A percentile compares a stretch with the other conserved stretches of the same genome.
phyloP scores from a whole-genome alignment of 1,140 invertebrate species.

The Eupristina koningsbergeri region DNA sequence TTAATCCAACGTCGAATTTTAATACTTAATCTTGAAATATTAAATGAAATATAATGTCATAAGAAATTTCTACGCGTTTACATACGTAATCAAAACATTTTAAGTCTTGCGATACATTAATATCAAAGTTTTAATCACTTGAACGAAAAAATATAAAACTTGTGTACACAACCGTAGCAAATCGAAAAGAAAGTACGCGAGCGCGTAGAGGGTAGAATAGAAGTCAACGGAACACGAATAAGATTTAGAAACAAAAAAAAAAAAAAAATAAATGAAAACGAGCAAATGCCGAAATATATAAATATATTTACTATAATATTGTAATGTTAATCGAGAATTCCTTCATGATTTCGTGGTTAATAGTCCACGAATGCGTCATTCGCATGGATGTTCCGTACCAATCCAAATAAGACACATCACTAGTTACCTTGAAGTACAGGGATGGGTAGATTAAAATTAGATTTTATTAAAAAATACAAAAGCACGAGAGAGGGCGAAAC shows the following conservation, averaged over 20 bases:
- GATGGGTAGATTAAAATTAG: slow-evolving; percentile 16
- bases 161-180: slow-evolving; percentile 9
- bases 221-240: not conserved
- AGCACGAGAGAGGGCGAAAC: not conserved
- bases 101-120: slow-evolving; percentile 38
- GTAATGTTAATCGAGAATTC: slow-evolving; percentile 45
- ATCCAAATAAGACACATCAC: slow-evolving; percentile 42
- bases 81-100: slow-evolving; percentile 32
- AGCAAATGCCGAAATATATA: slow-evolving; percentile 22
- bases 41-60: slow-evolving; percentile 32
- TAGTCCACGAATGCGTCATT: slow-evolving; percentile 12
- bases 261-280: not conserved
- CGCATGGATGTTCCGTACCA: slow-evolving; percentile 49
- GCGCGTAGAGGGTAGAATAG: not conserved
- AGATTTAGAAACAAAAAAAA: too few species aligned
- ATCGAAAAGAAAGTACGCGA: slow-evolving; percentile 12
- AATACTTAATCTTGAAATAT: slow-evolving; percentile 30
- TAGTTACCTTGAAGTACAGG: slow-evolving; percentile 13
- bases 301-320: slow-evolving; percentile 38
- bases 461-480: slow-evolving; percentile 34
- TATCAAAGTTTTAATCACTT: slow-evolving; percentile 46
- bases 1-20: slow-evolving; percentile 47
- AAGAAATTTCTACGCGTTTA: slow-evolving; percentile 41
- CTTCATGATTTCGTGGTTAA: slow-evolving; percentile 23
- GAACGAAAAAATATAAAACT: slow-evolving; percentile 23